Evolutionary conservation across 2,797 vertebrate genomes (phyloP).

Genomic region (Chiroxiphia lanceolata): DNA sequence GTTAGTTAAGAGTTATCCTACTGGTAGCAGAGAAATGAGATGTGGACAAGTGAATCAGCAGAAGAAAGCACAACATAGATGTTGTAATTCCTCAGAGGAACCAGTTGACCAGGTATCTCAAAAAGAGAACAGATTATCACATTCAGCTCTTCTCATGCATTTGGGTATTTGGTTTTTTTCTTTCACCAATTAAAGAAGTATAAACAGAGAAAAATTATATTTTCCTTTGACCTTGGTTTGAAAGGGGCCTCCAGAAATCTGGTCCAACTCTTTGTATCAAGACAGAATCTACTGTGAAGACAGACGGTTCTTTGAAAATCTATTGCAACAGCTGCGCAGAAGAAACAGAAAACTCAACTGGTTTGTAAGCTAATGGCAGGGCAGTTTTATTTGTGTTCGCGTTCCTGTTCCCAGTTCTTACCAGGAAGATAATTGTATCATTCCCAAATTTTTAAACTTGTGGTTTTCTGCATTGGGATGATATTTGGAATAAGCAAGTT

Average conservation of each 20-base stretch:
- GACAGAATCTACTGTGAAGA: constrained; percentile 16
- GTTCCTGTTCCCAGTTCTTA: neutral
- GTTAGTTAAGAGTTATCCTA: neutral
- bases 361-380: neutral
- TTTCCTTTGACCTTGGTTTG: neutral
- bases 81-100: neutral
- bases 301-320: neutral
- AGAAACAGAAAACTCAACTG: neutral
- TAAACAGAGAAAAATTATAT: neutral
- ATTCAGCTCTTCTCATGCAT: neutral
- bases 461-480: neutral
- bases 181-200: neutral
- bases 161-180: neutral
- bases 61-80: neutral
- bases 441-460: neutral
- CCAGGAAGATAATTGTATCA: neutral
- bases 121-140: neutral
- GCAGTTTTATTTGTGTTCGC: neutral
- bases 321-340: neutral
- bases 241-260: neutral
- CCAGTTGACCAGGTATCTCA: neutral
- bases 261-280: neutral
- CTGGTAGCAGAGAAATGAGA: neutral
- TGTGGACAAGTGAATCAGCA: neutral
- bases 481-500: neutral